Evolutionary conservation across 2,888 invertebrate species (phyloP).

Genomic region (Mystacides longicornis): DNA sequence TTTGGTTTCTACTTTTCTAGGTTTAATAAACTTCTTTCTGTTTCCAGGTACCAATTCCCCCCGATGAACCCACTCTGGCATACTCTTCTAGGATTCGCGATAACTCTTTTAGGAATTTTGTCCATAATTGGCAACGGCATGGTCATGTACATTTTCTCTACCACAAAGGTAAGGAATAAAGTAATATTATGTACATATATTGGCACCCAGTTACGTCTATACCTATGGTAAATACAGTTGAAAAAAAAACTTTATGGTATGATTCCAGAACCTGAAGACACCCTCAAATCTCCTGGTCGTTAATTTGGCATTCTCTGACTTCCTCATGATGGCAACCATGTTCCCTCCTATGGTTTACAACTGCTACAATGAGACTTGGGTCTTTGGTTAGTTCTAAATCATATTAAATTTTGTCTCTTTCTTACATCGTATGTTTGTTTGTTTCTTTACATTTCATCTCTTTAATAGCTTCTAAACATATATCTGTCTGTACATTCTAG

Average conservation of each 20-base stretch:
- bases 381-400: conserved; percentile 52
- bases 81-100: conserved; percentile 70
- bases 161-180: conserved; percentile 59
- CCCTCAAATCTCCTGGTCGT: conserved; percentile 88
- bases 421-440: neutral
- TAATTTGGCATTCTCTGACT: conserved; percentile 87
- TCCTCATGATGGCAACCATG: conserved; percentile 81
- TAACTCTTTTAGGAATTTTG: conserved; percentile 64
- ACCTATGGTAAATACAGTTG: too few species aligned
- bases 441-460: neutral
- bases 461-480: neutral
- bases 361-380: conserved; percentile 73
- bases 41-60: conserved; percentile 73
- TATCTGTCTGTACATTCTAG: conserved; percentile 32
- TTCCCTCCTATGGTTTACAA: conserved; percentile 76
- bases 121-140: conserved; percentile 65
- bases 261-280: conserved; percentile 62
- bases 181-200: too few species aligned
- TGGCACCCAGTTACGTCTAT: too few species aligned
- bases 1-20: too few species aligned
- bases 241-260: too few species aligned
- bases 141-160: conserved; percentile 67
- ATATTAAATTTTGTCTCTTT: too few species aligned
- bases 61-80: conserved; percentile 88
- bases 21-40: neutral